phyloP scores from a whole-genome alignment of 2,113 vertebrate species.

The Desmodus rotundus region DNA sequence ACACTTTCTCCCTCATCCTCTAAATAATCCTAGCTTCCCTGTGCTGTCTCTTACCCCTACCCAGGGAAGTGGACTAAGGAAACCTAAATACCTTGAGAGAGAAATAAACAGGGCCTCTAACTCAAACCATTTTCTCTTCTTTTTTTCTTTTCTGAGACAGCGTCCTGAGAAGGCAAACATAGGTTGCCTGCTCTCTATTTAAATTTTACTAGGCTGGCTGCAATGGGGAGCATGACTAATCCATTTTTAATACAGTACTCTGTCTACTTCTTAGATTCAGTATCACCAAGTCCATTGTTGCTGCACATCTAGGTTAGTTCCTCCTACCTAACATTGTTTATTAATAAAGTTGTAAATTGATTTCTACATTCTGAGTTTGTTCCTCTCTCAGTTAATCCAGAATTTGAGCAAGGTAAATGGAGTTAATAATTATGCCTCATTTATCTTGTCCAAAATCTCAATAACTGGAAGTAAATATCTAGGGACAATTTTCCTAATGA shows the following conservation, averaged over 20 bases:
- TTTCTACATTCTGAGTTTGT: background rate
- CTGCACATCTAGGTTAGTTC: background rate
- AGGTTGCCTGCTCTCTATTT: background rate
- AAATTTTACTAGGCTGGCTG: background rate
- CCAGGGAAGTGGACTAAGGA: background rate
- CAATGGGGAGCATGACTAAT: background rate
- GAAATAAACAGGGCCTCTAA: background rate
- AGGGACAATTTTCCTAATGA: background rate
- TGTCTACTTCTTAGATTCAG: background rate
- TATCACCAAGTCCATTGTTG: background rate
- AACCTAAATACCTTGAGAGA: background rate
- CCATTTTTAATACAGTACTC: background rate
- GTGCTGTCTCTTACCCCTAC: background rate
- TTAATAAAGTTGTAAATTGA: background rate
- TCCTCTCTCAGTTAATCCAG: background rate
- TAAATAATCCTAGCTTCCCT: background rate
- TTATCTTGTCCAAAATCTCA: background rate
- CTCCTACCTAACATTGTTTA: background rate
- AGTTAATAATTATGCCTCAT: background rate
- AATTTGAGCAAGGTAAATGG: background rate
- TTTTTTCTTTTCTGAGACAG: background rate
- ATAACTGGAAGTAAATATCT: background rate
- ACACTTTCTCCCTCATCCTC: background rate
- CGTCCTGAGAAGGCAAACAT: background rate
- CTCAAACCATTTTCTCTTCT: background rate